phyloP scores from a whole-genome alignment of 2,113 vertebrate species.

The Tringa solitaria region DNA sequence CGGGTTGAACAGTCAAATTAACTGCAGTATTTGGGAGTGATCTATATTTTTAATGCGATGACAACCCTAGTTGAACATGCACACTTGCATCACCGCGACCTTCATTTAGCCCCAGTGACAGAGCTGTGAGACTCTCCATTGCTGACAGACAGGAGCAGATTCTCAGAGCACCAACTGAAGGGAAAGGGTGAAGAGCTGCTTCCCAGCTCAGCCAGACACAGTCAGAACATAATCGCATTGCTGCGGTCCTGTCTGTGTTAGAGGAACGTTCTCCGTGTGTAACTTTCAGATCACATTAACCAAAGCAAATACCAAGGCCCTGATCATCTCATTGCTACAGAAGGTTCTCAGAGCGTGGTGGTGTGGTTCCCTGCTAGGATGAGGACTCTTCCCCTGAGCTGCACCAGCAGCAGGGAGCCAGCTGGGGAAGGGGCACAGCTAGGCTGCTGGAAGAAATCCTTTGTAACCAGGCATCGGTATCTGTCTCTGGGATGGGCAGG shows the following conservation, averaged over 20 bases:
- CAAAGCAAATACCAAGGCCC: neutral
- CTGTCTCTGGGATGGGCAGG: neutral
- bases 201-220: neutral
- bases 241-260: neutral
- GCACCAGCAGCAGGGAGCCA: neutral
- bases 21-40: neutral
- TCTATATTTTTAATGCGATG: neutral
- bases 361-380: neutral
- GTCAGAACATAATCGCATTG: neutral
- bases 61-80: accelerated
- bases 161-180: neutral
- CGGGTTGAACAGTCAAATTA: neutral
- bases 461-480: neutral
- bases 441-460: neutral
- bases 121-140: neutral
- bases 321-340: neutral
- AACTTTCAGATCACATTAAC: neutral
- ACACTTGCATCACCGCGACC: neutral
- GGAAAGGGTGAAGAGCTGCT: neutral
- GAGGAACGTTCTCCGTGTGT: neutral
- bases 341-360: neutral
- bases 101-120: neutral
- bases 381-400: neutral
- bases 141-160: neutral
- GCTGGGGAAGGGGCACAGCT: neutral